Conservation (phyloP, 2,888 invertebrate genomes). For the Catonia carolina region DNA sequence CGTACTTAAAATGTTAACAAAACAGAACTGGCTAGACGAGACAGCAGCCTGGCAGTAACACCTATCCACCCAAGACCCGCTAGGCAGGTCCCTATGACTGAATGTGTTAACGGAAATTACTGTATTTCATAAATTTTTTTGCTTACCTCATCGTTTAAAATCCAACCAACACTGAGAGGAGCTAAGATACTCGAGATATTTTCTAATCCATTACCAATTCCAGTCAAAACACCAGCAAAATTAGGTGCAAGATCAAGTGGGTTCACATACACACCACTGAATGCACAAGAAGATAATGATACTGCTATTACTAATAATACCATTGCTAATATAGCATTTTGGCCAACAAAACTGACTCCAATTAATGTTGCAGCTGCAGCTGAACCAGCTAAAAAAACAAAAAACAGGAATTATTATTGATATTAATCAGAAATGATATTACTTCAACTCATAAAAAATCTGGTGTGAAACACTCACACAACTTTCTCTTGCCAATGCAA, state of each 20-base stretch:
- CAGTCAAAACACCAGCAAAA: conserved; percentile 47
- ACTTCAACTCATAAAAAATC: too few species aligned
- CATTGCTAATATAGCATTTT: conserved; percentile 28
- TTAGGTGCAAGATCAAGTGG: conserved; percentile 48
- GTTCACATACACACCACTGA: conserved; percentile 44
- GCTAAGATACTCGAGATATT: conserved; percentile 44
- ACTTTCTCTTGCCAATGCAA: too few species aligned
- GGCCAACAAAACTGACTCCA: conserved; percentile 37
- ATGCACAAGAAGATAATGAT: conserved; percentile 38
- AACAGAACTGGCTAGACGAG: too few species aligned
- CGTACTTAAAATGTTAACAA: too few species aligned
- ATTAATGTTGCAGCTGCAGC: conserved; percentile 42
- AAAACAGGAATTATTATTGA: neutral
- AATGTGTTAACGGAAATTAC: too few species aligned
- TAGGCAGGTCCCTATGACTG: too few species aligned
- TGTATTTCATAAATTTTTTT: neutral
- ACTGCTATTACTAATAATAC: conserved; percentile 28
- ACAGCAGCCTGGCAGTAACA: too few species aligned
- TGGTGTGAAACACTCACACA: too few species aligned
- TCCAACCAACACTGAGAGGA: conserved; percentile 41
- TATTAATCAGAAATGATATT: neutral
- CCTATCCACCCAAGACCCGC: too few species aligned
- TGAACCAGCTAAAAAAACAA: conserved; percentile 18
- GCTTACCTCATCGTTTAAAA: conserved; percentile 40
- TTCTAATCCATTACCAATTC: conserved; percentile 46